Percentiles rank a stretch among this genome's conserved stretches.
phyloP scores from a whole-genome alignment of 2,797 vertebrate genomes.

The Arrhamphus sclerolepis region DNA sequence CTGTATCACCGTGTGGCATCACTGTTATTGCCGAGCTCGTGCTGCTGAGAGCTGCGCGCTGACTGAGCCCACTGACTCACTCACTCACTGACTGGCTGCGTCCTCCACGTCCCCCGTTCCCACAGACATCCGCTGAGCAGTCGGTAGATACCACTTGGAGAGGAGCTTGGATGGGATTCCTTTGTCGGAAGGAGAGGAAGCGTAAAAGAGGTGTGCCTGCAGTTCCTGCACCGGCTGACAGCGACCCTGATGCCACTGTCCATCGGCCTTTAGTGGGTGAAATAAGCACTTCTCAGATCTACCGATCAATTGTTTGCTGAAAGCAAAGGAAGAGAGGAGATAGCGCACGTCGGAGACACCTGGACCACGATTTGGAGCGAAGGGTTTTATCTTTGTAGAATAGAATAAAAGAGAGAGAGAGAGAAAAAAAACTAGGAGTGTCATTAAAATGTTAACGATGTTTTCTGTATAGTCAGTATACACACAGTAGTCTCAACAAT shows the following conservation, averaged over 20 bases:
- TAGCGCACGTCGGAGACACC: constrained; percentile 35
- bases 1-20: constrained; percentile 49
- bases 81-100: constrained; percentile 25
- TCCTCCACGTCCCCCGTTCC: constrained; percentile 35
- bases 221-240: constrained; percentile 36
- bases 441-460: not conserved
- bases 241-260: not conserved
- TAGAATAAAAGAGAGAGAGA: not conserved
- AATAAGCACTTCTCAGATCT: constrained; percentile 7
- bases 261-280: constrained; percentile 13
- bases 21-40: constrained; percentile 54
- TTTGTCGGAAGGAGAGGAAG: constrained; percentile 40
- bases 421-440: not conserved
- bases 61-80: constrained; percentile 2
- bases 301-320: constrained; percentile 23
- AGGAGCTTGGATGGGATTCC: constrained; percentile 39
- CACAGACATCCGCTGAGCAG: constrained; percentile 18
- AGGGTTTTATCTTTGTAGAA: constrained; percentile 26
- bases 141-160: constrained; percentile 23
- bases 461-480: not conserved
- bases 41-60: constrained; percentile 55
- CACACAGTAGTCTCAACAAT: not conserved
- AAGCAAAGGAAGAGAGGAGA: constrained; percentile 13
- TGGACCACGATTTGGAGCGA: constrained; percentile 84
- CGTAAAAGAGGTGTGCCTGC: constrained; percentile 7